Evolutionary conservation across 2,888 invertebrate species (phyloP).

Genomic region (Zaprionus lineosus): DNA sequence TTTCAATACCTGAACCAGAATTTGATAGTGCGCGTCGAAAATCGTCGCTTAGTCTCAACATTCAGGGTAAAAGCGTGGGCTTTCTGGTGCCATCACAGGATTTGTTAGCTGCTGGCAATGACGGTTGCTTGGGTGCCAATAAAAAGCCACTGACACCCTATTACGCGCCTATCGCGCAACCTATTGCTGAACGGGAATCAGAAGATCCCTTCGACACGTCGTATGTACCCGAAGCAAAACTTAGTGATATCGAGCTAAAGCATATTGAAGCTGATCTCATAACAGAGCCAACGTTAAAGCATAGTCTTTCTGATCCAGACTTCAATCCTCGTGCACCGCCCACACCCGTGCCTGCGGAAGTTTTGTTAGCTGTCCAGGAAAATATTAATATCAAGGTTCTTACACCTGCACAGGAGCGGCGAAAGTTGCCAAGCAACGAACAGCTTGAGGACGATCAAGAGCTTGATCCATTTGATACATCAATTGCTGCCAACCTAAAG

Average conservation of each 20-base stretch:
- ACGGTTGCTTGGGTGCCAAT: conserved; percentile 84
- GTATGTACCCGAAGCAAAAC: conserved; percentile 89
- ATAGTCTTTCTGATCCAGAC: conserved; percentile 86
- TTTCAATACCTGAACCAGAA: conserved; percentile 34
- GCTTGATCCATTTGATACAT: conserved; percentile 92
- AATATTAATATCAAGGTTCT: conserved; percentile 88
- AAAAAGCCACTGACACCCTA: conserved; percentile 92
- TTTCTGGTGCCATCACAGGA: conserved; percentile 86
- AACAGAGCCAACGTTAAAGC: conserved; percentile 83
- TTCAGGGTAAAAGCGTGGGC: conserved; percentile 85
- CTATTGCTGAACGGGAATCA: conserved; percentile 83
- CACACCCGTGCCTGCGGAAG: conserved; percentile 80
- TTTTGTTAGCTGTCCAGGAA: conserved; percentile 84
- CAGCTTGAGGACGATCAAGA: conserved; percentile 66
- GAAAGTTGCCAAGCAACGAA: conserved; percentile 56
- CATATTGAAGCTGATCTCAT: conserved; percentile 89
- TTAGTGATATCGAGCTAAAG: conserved; percentile 90
- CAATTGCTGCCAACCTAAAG: conserved; percentile 88
- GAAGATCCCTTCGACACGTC: conserved; percentile 95
- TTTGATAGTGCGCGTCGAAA: conserved; percentile 84
- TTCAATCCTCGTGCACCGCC: conserved; percentile 84
- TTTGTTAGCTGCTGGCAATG: conserved; percentile 85
- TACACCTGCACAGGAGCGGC: conserved; percentile 86
- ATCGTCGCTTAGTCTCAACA: conserved; percentile 86
- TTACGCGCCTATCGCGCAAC: conserved; percentile 85